Evolutionary conservation across 2,888 invertebrate species (phyloP).

Genomic region (Scaptomyza cyrtandrae): DNA sequence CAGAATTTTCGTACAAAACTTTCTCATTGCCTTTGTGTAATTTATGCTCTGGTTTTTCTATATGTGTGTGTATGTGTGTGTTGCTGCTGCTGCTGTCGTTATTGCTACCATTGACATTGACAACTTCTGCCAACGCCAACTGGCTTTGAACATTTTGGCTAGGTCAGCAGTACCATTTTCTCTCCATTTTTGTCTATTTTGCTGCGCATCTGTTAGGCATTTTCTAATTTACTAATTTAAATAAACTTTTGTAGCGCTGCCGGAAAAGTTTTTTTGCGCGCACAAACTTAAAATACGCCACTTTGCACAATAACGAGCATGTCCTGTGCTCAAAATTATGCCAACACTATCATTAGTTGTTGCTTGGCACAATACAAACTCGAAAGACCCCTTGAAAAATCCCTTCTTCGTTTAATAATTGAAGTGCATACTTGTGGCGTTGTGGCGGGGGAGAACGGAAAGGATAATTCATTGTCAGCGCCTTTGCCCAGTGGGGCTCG

Average conservation of each 20-base stretch:
- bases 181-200: neutral
- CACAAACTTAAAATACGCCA: constrained; percentile 49
- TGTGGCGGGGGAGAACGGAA: neutral
- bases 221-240: constrained; percentile 77
- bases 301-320: constrained; percentile 65
- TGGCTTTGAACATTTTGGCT: constrained; percentile 35
- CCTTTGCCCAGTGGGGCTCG: constrained; percentile 31
- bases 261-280: constrained; percentile 30
- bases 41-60: constrained; percentile 68
- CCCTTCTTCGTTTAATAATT: constrained; percentile 24
- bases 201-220: constrained; percentile 46
- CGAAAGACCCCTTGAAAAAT: neutral
- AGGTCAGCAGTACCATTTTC: neutral
- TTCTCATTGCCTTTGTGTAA: constrained; percentile 59
- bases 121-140: constrained; percentile 63
- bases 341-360: constrained; percentile 68
- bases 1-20: constrained; percentile 41
- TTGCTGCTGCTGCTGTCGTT: constrained; percentile 15
- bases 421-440: constrained; percentile 48
- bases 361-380: constrained; percentile 36
- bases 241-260: constrained; percentile 62
- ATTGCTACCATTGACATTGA: constrained; percentile 63
- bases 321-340: constrained; percentile 59
- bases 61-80: constrained; percentile 14
- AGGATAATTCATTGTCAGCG: constrained; percentile 32